A percentile compares a stretch with the other conserved stretches of the same genome.
These are phyloP conservation scores for Pachyseris speciosa DNA, from an alignment of 64 coral and sea anemone species.

Conservation along the genomic window DNA sequence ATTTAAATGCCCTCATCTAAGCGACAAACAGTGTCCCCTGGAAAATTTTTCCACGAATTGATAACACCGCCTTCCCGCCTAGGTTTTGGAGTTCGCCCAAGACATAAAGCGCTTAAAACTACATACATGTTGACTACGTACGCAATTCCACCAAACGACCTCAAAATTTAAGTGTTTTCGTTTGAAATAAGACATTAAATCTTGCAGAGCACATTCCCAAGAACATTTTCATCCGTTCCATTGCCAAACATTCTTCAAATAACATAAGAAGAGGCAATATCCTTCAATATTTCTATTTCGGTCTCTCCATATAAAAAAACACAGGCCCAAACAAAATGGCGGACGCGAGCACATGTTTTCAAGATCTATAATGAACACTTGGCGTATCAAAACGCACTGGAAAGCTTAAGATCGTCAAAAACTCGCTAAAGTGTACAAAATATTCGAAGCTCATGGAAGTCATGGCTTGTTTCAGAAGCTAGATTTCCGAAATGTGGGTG, in stretches of 20 bases:
- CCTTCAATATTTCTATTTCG: neutral
- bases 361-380: neutral
- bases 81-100: neutral
- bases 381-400: neutral
- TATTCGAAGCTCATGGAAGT: neutral
- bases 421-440: neutral
- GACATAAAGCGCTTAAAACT: neutral
- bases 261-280: neutral
- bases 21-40: neutral
- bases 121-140: neutral
- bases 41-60: neutral
- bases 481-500: neutral
- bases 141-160: neutral
- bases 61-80: neutral
- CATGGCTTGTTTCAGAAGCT: neutral
- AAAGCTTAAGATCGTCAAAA: neutral
- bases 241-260: neutral
- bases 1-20: neutral
- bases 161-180: conserved; percentile 25
- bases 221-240: neutral
- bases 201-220: neutral
- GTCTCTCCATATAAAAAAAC: neutral
- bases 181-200: neutral
- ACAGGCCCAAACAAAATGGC: conserved; percentile 26
- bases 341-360: conserved; percentile 37